Conservation (phyloP, 2,888 invertebrate species). For the Cataglyphis livida region DNA sequence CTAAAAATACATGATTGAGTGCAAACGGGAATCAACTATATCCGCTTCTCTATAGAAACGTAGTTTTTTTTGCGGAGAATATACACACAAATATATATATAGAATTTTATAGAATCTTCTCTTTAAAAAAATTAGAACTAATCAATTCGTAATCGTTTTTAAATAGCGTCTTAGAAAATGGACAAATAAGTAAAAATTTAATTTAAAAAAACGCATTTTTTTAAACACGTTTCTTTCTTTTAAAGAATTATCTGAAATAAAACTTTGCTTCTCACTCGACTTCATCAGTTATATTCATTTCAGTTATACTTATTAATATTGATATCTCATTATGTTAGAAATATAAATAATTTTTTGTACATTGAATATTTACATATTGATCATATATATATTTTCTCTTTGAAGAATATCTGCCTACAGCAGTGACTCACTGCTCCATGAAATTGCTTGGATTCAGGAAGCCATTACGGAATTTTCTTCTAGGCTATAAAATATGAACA, state of each 20-base stretch:
- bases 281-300: not conserved
- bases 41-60: slow-evolving; percentile 2
- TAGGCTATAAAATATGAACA: slow-evolving; percentile 24
- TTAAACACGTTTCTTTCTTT: not conserved
- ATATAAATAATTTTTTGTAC: not conserved
- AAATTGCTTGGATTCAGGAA: slow-evolving; percentile 9
- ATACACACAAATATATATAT: not conserved
- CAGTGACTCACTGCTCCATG: not conserved
- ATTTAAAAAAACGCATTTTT: not conserved
- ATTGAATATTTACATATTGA: slow-evolving; percentile 2
- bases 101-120: not conserved
- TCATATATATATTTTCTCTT: not conserved
- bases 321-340: not conserved
- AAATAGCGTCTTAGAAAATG: not conserved
- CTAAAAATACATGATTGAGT: slow-evolving; percentile 17
- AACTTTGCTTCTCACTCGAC: not conserved
- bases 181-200: not conserved
- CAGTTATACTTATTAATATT: not conserved
- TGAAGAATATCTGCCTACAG: not conserved
- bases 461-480: slow-evolving; percentile 23
- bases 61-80: not conserved
- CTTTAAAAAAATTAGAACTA: not conserved
- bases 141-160: not conserved
- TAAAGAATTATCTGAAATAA: not conserved
- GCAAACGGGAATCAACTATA: slow-evolving; percentile 1